phyloP scores from a whole-genome alignment of 2,797 vertebrate genomes.

The Cercopithecus petaurista region DNA sequence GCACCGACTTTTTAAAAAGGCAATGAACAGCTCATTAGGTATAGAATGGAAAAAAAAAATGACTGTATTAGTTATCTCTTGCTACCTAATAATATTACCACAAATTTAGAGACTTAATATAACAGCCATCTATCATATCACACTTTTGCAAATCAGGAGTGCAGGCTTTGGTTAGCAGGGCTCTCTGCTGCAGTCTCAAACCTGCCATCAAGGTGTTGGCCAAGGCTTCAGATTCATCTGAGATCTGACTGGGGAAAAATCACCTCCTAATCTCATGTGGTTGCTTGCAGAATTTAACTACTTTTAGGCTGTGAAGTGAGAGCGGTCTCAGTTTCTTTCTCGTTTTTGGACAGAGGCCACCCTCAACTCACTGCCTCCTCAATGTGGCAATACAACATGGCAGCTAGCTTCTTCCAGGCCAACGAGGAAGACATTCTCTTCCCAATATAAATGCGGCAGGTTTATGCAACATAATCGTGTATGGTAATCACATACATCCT shows the following conservation, averaged over 20 bases:
- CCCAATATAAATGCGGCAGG: not conserved
- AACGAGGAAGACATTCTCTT: not conserved
- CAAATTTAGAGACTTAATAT: not conserved
- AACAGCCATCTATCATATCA: not conserved
- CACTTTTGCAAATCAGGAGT: not conserved
- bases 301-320: not conserved
- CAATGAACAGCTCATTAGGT: not conserved
- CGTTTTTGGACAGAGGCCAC: not conserved
- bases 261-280: not conserved
- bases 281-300: not conserved
- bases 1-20: not conserved
- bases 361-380: not conserved
- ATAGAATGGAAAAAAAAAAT: not conserved
- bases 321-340: not conserved
- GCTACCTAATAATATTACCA: not conserved
- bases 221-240: not conserved
- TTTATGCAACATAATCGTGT: not conserved
- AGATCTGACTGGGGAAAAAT: not conserved
- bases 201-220: not conserved
- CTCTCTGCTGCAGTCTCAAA: not conserved
- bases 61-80: not conserved
- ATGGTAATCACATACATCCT: fast-evolving
- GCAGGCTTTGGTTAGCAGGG: not conserved
- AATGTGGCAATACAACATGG: fast-evolving
- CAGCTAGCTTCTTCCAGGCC: not conserved